Conservation (phyloP, 2,113 vertebrate genomes). For the Thymallus thymallus region DNA sequence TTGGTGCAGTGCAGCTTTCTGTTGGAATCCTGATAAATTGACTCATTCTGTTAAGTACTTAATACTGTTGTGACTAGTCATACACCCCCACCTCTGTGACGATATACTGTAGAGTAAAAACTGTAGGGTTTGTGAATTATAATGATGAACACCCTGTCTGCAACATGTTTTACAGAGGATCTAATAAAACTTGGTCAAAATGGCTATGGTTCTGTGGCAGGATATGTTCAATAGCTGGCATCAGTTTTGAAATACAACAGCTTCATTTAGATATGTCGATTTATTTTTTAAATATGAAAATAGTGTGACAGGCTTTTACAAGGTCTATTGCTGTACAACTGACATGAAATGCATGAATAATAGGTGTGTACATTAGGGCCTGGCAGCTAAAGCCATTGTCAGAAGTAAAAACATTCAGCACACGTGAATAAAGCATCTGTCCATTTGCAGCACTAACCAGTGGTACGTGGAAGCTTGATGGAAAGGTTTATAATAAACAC, state of each 20-base stretch:
- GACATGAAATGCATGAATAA: conserved; percentile 32
- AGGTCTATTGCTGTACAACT: conserved; percentile 64
- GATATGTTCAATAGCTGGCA: neutral
- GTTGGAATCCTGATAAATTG: conserved; percentile 29
- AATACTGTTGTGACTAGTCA: conserved; percentile 66
- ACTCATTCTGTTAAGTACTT: conserved; percentile 69
- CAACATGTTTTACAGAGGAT: conserved; percentile 82
- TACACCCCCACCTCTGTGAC: conserved; percentile 72
- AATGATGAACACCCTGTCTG: conserved; percentile 80
- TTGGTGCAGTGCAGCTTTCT: conserved; percentile 27
- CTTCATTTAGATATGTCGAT: conserved; percentile 44
- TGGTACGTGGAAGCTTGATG: conserved; percentile 31
- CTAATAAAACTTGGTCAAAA: conserved; percentile 86
- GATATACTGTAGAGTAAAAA: conserved; percentile 60
- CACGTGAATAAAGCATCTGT: conserved; percentile 27
- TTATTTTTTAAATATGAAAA: conserved; percentile 68
- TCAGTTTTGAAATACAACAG: neutral
- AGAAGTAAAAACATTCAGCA: conserved; percentile 23
- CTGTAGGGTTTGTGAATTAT: conserved; percentile 69
- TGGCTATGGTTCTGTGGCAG: neutral
- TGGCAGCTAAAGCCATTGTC: conserved; percentile 40
- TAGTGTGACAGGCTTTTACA: conserved; percentile 63
- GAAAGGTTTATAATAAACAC: conserved; percentile 17
- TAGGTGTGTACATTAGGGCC: conserved; percentile 37
- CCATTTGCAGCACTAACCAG: conserved; percentile 42